These are phyloP conservation scores for Heteropelma amictum DNA, from an alignment of 2,888 invertebrate genomes.

Conservation along the genomic window DNA sequence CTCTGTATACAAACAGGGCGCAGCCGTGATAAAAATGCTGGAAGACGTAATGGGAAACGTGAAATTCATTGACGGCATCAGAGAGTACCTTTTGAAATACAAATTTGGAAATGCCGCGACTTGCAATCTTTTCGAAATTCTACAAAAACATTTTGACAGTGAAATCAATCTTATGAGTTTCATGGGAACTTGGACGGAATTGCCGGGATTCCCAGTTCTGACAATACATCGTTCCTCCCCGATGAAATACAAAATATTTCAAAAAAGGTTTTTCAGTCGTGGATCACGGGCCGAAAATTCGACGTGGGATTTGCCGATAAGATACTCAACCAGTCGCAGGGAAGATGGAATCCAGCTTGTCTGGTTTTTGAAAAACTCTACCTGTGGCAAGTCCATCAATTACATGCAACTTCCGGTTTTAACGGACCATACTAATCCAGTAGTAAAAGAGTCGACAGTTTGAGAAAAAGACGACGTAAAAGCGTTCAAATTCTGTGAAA, in stretches of 20 bases:
- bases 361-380: constrained; percentile 60
- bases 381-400: constrained; percentile 54
- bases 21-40: constrained; percentile 62
- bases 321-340: constrained; percentile 56
- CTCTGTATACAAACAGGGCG: constrained; percentile 55
- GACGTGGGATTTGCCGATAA: constrained; percentile 62
- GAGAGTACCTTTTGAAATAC: constrained; percentile 55
- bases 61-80: constrained; percentile 55
- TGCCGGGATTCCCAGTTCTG: constrained; percentile 62
- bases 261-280: constrained; percentile 34
- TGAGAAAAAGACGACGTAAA: background rate
- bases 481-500: background rate
- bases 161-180: constrained; percentile 55
- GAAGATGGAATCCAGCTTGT: constrained; percentile 53
- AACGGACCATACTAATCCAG: background rate
- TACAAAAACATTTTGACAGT: constrained; percentile 42
- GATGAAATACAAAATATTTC: constrained; percentile 39
- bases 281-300: constrained; percentile 33
- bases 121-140: constrained; percentile 57
- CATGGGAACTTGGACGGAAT: constrained; percentile 57
- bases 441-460: background rate
- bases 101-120: constrained; percentile 60
- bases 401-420: background rate
- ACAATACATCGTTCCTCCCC: constrained; percentile 37
- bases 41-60: constrained; percentile 55